Base-by-base conservation (phyloP, 2,113 vertebrate genomes). In the Paramormyrops kingsleyae region DNA sequence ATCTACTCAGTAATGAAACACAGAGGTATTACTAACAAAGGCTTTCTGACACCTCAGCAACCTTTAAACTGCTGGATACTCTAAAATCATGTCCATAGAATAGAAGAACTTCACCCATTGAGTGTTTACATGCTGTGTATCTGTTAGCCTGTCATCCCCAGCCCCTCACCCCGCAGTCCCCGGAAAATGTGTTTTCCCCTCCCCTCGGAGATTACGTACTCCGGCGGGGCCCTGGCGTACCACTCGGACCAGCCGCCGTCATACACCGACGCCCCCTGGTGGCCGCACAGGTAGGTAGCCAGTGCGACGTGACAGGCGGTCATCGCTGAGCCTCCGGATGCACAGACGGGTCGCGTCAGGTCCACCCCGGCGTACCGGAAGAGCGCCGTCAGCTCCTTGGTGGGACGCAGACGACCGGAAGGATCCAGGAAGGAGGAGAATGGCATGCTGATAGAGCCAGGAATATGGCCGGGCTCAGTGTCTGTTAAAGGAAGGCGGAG, bases 181-280 rank as follows among this genome's bases (percentile, higher is more conserved):
- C 62, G 2, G 95, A 94, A 98, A 83, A 91, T 83, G 0, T 94
- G 96, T 93, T 98, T 98, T 13, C 95, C 95, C 49, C 94, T 95
- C 44, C 96, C 97, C 92, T 98, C 97, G 0, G 98, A 97, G 91
- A 99, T 94, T 84, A 99, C 88, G 0, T 96, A 92, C 83, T 98
- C 97, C 0, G 97, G 97, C 7, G 92, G 92, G 8, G 98, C 97
- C 0, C 96, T 94, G 94, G 96, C 95, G 91, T 97, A 99, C 98
- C 98, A 99, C 90, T 99, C 98, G 0, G 95, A 92, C 99, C 99
- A 99, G 87, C 98, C 95, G 5, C 99, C 98, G 0, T 99, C 98
- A 0, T 99, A 99, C 90, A 99, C 92, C 1, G 96, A 94, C 1
- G 96, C 96, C 0, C 96, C 95, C 0, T 96, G 93, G 90, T 98